phyloP scores from a whole-genome alignment of 92 coral and sea anemone species.

The Palythoa heliodiscus region DNA sequence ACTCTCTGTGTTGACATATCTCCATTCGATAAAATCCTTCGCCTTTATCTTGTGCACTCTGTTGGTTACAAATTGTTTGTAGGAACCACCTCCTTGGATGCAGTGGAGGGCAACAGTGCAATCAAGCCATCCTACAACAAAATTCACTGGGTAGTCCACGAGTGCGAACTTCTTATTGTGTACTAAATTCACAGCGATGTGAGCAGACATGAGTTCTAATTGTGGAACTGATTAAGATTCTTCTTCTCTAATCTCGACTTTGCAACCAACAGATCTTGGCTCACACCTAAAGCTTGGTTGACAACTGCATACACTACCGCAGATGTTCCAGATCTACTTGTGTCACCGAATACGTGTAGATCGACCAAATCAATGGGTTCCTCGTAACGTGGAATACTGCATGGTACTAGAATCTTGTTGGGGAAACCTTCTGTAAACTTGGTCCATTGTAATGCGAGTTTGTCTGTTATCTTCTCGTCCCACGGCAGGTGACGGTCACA shows the following conservation, averaged over 20 bases:
- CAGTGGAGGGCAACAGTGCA: constrained; percentile 1
- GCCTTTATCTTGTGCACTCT: constrained; percentile 45
- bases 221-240: constrained; percentile 41
- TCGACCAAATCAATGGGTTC: too few relatives aligned
- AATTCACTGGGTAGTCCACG: constrained; percentile 35
- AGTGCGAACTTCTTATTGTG: constrained; percentile 39
- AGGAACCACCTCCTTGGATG: too few relatives aligned
- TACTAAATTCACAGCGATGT: constrained; percentile 51
- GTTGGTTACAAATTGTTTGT: constrained; percentile 12
- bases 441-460: too few relatives aligned
- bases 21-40: constrained; percentile 51
- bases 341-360: too few relatives aligned
- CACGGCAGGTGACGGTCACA: too few relatives aligned
- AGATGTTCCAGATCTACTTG: neutral
- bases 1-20: constrained; percentile 46
- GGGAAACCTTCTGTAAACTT: too few relatives aligned
- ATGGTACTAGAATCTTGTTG: too few relatives aligned
- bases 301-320: constrained; percentile 52
- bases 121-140: constrained; percentile 56
- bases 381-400: too few relatives aligned
- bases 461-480: too few relatives aligned
- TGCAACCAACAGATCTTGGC: constrained; percentile 23
- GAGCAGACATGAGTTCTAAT: constrained; percentile 48
- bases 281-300: constrained; percentile 34
- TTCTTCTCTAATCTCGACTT: constrained; percentile 49